Evolutionary conservation across 1,140 invertebrate species (phyloP).

Genomic region (Lanistes nyassanus): DNA sequence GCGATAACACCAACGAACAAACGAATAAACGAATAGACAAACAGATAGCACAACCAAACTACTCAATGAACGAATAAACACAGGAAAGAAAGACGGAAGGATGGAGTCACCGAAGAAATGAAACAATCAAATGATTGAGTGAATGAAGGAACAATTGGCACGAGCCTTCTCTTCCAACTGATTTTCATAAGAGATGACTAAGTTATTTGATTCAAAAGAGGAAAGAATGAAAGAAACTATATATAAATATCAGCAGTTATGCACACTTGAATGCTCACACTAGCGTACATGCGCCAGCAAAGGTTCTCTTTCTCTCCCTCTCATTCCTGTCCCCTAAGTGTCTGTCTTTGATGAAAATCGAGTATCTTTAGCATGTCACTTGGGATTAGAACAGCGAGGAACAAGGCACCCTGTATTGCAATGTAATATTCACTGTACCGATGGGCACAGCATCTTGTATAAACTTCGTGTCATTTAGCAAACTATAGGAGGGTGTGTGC

Average conservation of each 20-base stretch:
- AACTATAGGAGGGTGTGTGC: not conserved
- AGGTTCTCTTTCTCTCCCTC: slow-evolving; percentile 4
- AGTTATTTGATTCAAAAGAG: no score
- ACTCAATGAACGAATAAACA: no score
- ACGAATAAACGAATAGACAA: no score
- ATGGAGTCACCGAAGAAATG: no score
- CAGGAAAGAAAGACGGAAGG: no score
- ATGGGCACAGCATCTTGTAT: not conserved
- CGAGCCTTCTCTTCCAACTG: not conserved
- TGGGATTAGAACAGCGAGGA: not conserved
- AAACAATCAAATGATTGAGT: no score
- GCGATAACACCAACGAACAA: no score
- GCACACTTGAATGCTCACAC: not conserved
- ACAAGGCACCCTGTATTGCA: no score
- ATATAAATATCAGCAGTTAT: not conserved
- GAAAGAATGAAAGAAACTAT: no score
- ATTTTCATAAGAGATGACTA: no score
- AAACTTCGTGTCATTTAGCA: not conserved
- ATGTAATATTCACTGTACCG: not conserved
- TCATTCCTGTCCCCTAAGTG: not conserved
- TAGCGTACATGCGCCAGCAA: not conserved
- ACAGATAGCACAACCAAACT: no score
- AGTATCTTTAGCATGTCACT: not conserved
- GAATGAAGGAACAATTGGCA: not conserved
- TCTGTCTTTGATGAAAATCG: not conserved